phyloP scores from a whole-genome alignment of 2,113 vertebrate species.

The Podarcis muralis region DNA sequence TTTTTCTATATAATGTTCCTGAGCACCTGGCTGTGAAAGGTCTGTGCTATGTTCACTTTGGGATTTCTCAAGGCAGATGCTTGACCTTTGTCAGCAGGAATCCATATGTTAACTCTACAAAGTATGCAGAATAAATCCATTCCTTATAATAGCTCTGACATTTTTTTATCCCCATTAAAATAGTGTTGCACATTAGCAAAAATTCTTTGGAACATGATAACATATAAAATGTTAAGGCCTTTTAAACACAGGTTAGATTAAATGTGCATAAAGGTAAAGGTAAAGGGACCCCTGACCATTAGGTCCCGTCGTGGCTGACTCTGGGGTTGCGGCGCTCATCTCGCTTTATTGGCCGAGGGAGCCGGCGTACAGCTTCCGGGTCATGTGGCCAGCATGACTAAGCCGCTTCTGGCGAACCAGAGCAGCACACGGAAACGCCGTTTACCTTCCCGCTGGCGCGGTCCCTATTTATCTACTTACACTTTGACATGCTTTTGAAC shows the following conservation, averaged over 20 bases:
- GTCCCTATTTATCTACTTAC: no score
- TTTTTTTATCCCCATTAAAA: conserved; percentile 23
- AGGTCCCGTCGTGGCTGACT: no score
- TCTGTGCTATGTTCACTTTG: background rate
- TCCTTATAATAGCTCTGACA: conserved; percentile 23
- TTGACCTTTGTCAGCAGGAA: conserved; percentile 33
- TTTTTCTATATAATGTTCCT: background rate
- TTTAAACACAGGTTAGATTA: background rate
- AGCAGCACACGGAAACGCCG: no score
- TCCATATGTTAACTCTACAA: background rate
- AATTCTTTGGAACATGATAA: background rate
- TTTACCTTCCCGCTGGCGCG: no score
- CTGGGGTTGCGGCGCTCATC: no score
- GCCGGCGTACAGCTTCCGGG: no score
- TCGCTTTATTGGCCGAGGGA: no score
- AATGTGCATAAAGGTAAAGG: no score
- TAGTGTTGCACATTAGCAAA: background rate
- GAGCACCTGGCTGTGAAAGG: background rate
- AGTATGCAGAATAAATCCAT: conserved; percentile 5
- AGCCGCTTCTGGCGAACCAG: no score
- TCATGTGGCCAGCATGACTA: no score
- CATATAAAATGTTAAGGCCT: background rate
- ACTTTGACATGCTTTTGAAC: no score
- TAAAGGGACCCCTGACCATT: no score
- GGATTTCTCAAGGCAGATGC: conserved; percentile 16